Base-by-base conservation (phyloP, 2,797 vertebrate species). In the Muscicapa comitata region DNA sequence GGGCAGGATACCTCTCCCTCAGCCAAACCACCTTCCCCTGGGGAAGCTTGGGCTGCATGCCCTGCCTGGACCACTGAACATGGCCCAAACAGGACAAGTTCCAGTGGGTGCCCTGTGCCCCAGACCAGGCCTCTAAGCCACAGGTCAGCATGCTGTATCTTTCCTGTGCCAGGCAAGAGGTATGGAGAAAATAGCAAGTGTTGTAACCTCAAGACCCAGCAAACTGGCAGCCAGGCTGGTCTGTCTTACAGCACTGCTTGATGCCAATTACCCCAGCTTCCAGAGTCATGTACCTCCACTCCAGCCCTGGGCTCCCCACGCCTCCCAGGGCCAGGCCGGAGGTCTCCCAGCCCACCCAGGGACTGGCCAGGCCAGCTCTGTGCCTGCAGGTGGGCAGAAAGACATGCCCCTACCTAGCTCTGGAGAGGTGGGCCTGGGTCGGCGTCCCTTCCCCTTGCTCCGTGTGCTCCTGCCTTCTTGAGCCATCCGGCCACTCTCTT, bases 361-460 rank as follows among this genome's bases (percentile, higher is more conserved):
- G 61, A 19, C 35, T 54, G 23, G 18, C 24, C 1, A 8, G 26
- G 15, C 47, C 91, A 83, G 25, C 33, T 43, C n/a, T 23, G 29
- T 53, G 47, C 65, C 71, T 1, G 0, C 17, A 43, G 43, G 11
- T n/a, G 18, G 54, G 28, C 33, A 74, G 68, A 93, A 85, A 83
- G 35, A 17, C 33, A 17, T 70, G 48, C 38, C 74, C 97, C 87
- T 98, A 99, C 99, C 99, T 96, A 98, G 97, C 96, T 99, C 99
- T 28, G 99, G 99, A 54, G 99, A 99, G 94, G 98, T 97, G 63
- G 99, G 99, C 90, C 99, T 98, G 61, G 97, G 94, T 89, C 99
- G 98, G 13, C 98, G 98, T 83, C 98, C 98, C 97, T 98, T 99
- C 86, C 98, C 99, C 98, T 98, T 99, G 95, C 96, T 98, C 93